Percentiles rank a stretch among this genome's conserved stretches.
Evolutionary conservation across 1,140 invertebrate genomes (phyloP).

Genomic region (Dendrolimus punctatus): DNA sequence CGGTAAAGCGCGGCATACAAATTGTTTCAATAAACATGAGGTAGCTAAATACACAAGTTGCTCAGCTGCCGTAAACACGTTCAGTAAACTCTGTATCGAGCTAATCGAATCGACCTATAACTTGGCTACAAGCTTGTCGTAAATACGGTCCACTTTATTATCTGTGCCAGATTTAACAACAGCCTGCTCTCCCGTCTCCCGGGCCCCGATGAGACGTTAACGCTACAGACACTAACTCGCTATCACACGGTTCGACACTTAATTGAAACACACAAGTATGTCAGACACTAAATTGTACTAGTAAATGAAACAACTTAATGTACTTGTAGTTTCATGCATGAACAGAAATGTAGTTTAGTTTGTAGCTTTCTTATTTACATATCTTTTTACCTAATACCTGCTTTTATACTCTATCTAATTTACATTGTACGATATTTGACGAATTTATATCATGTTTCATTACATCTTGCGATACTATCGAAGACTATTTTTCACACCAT

Average conservation of each 20-base stretch:
- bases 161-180: constrained; percentile 45
- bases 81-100: constrained; percentile 43
- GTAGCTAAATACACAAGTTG: constrained; percentile 36
- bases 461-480: no score
- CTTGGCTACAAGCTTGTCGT: constrained; percentile 40
- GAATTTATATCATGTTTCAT: no score
- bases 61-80: constrained; percentile 45
- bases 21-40: constrained; percentile 13
- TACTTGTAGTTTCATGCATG: no score
- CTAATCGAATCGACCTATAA: constrained; percentile 62
- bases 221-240: constrained; percentile 33
- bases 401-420: no score
- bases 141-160: constrained; percentile 61
- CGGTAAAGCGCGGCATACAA: constrained; percentile 2
- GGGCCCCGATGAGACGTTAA: constrained; percentile 18
- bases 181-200: constrained; percentile 15
- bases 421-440: no score
- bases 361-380: no score
- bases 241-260: constrained; percentile 32
- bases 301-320: no score
- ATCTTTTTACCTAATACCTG: no score
- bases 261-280: constrained; percentile 33
- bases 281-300: no score
- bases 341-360: no score
- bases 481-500: no score